Percentiles rank a stretch among this genome's conserved stretches.
Evolutionary conservation across 2,113 vertebrate genomes (phyloP).

Genomic region (Campylorhamphus procurvoides): DNA sequence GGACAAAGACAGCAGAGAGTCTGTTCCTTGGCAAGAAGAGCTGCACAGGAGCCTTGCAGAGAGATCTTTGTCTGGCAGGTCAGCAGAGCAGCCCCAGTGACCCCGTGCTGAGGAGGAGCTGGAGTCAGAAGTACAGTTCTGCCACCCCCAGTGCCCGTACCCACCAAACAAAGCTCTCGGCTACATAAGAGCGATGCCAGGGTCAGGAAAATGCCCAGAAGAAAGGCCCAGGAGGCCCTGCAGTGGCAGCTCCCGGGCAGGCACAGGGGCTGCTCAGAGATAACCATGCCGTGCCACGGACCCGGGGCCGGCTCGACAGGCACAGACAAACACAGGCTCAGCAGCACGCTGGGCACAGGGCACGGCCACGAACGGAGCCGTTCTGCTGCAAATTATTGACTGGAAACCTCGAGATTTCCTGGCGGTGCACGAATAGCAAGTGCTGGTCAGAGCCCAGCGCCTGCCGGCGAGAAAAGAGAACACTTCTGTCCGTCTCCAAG

Average conservation of each 20-base stretch:
- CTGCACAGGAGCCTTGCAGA: not conserved
- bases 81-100: not conserved
- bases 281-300: too few relatives aligned
- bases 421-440: fast-evolving
- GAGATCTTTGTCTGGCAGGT: not conserved
- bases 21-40: not conserved
- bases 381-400: not conserved
- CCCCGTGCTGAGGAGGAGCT: not conserved
- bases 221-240: not conserved
- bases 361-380: not conserved
- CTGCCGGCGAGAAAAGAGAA: fast-evolving
- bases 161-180: fast-evolving
- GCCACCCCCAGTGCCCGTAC: not conserved
- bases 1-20: not conserved
- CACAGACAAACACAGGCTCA: not conserved
- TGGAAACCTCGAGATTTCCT: not conserved
- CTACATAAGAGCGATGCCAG: fast-evolving
- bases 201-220: not conserved
- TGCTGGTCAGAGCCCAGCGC: fast-evolving
- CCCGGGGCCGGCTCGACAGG: not conserved
- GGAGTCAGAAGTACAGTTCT: not conserved
- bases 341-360: not conserved
- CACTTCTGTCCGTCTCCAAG: fast-evolving
- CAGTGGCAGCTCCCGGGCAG: too few relatives aligned
- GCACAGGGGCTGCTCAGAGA: too few relatives aligned